These are phyloP conservation scores for Meloe dianella DNA, from an alignment of 2,888 invertebrate species.

Conservation along the genomic window DNA sequence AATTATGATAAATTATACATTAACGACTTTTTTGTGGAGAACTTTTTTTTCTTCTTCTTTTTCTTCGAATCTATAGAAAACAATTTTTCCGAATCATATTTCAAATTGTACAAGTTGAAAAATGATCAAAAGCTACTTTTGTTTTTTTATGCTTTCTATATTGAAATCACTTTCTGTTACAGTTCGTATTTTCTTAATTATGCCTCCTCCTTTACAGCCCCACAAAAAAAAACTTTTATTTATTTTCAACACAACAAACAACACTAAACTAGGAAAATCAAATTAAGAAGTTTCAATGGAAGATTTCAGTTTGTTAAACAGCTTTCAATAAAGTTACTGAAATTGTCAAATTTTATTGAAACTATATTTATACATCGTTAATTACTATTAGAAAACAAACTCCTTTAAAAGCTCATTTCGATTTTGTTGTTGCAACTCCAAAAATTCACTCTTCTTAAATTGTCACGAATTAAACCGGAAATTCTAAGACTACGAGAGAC, in stretches of 20 bases:
- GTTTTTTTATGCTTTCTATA: not conserved
- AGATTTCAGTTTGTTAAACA: not conserved
- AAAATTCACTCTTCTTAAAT: slow-evolving; percentile 23
- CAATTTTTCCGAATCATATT: not conserved
- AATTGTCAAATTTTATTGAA: not conserved
- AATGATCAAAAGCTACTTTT: not conserved
- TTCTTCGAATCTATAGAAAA: not conserved
- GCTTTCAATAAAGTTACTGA: not conserved
- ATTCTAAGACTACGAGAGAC: not conserved
- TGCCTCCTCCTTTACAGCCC: no score
- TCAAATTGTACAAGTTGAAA: not conserved
- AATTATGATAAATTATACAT: slow-evolving; percentile 30
- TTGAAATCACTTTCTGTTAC: not conserved
- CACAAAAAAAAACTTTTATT: no score
- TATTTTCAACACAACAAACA: not conserved
- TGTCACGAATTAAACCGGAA: slow-evolving; percentile 33
- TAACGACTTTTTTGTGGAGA: slow-evolving; percentile 18
- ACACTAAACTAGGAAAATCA: not conserved
- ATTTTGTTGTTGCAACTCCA: not conserved
- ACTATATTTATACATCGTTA: not conserved
- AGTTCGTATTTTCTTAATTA: no score
- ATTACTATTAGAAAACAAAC: not conserved
- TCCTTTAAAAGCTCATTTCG: not conserved
- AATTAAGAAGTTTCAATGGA: slow-evolving; percentile 6
- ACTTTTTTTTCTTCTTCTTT: not conserved